Percentiles rank a stretch among this genome's conserved stretches.
Conservation (phyloP, 2,113 vertebrate species). For the Mionectes macconnelli region DNA sequence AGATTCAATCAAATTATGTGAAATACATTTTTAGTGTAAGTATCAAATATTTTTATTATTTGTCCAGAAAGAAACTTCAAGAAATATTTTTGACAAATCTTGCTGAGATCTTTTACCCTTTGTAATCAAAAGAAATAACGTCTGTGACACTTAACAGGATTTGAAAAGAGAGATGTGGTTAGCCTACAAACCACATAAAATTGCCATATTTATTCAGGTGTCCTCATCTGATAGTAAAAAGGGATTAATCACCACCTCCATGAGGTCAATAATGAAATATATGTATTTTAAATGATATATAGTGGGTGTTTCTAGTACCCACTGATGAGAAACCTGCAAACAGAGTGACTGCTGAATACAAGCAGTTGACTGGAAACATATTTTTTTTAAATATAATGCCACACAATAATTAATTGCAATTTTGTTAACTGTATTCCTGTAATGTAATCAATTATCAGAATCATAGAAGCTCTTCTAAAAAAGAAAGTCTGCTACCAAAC, state of each 20-base stretch:
- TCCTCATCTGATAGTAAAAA: background rate
- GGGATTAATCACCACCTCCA: background rate
- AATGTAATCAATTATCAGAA: background rate
- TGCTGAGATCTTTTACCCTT: background rate
- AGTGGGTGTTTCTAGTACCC: background rate
- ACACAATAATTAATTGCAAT: background rate
- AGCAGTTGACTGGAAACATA: background rate
- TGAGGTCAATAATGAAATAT: background rate
- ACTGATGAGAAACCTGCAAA: background rate
- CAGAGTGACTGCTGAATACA: background rate
- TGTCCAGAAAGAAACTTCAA: background rate
- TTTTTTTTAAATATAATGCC: background rate
- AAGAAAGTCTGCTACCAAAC: background rate
- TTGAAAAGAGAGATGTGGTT: background rate
- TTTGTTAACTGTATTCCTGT: background rate
- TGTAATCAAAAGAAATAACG: background rate
- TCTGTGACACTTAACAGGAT: background rate
- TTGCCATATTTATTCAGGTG: background rate
- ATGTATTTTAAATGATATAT: background rate
- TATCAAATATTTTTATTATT: background rate
- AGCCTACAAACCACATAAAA: background rate
- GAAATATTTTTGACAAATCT: background rate
- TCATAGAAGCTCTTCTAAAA: background rate
- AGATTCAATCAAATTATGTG: background rate
- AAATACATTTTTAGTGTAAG: background rate